Evolutionary conservation across 2,888 invertebrate genomes (phyloP), one percentile per base, ranked within the genome.

Genomic region (Lucinisca nassula): DNA sequence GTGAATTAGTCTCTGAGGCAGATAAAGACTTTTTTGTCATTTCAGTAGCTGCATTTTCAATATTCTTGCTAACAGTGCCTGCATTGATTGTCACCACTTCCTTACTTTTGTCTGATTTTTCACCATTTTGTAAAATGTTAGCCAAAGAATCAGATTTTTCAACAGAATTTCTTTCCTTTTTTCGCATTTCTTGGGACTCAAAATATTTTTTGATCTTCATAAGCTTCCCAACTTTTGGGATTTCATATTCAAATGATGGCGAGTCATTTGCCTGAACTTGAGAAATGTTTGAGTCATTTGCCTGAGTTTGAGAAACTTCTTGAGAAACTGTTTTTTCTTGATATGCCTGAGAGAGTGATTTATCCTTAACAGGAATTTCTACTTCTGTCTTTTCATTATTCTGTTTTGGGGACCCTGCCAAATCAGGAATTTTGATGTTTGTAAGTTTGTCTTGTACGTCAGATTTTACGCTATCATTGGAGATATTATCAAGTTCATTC

Each of bases 161-260:
- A 67, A 67, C 67, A 45, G 76, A 76, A 17, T 78, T 85, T 61
- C 85, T 83, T 75, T 90, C 87, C 51, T 90, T 90, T 30, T 87
- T 81, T 72, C 87, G 85, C 76, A 86, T 86, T 70, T 89, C 89
- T 30, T 88, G 85, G 78, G 75, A 85, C 38, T 90, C 77, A 81
- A 87, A 84, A 55, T 90, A 90, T 58, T 90, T 90, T 61, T 87
- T 87, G n/a, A 90, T 90, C 70, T 90, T 90, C 87, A 87, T 90
- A 30, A 90, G 51, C 58, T 90, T 90, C 14, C 90, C 90, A 61
- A 90, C 90, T 76, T 84, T 85, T 51, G 90, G 87, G 72, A 90
- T 90, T 70, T 90, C 88, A 84, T 74, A 40, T 21, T 67, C 67
- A 67, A 35, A 67, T 35, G 67, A 67, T 3, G 32, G 67, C 12